These are phyloP conservation scores for Lemur catta DNA, from an alignment of 2,797 vertebrate genomes.

Conservation along the genomic window DNA sequence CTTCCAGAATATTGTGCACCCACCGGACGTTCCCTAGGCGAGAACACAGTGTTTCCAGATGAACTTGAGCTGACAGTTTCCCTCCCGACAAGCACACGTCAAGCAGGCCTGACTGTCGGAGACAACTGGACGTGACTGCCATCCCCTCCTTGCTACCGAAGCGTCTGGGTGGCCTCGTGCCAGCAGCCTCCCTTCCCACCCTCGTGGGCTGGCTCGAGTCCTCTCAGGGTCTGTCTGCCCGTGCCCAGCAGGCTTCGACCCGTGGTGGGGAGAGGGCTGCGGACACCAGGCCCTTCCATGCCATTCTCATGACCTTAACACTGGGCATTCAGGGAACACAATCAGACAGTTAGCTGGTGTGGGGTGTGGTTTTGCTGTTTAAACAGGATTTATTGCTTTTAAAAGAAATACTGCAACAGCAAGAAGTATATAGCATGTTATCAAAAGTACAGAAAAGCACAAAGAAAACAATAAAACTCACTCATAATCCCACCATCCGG, in stretches of 20 bases:
- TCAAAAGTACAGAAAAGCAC: background rate
- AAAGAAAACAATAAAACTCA: constrained; percentile 20
- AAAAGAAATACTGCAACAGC: background rate
- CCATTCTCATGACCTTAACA: background rate
- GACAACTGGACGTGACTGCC: background rate
- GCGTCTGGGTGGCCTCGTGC: background rate
- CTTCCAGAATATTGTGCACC: background rate
- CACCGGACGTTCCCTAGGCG: background rate
- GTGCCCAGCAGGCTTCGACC: background rate
- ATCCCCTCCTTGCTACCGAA: background rate
- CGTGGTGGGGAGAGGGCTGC: background rate
- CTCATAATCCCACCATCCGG: background rate
- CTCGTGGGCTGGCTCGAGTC: background rate
- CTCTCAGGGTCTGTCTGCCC: background rate
- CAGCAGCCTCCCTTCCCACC: background rate
- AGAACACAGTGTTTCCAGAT: background rate
- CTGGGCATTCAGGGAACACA: background rate
- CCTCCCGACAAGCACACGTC: background rate
- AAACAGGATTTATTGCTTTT: background rate
- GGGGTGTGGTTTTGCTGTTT: background rate
- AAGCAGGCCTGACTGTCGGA: background rate
- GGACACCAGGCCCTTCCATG: background rate
- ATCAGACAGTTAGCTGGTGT: background rate
- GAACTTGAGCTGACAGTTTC: background rate
- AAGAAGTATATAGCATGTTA: background rate